phyloP scores from a whole-genome alignment of 2,113 vertebrate species.

The Salvator merianae region DNA sequence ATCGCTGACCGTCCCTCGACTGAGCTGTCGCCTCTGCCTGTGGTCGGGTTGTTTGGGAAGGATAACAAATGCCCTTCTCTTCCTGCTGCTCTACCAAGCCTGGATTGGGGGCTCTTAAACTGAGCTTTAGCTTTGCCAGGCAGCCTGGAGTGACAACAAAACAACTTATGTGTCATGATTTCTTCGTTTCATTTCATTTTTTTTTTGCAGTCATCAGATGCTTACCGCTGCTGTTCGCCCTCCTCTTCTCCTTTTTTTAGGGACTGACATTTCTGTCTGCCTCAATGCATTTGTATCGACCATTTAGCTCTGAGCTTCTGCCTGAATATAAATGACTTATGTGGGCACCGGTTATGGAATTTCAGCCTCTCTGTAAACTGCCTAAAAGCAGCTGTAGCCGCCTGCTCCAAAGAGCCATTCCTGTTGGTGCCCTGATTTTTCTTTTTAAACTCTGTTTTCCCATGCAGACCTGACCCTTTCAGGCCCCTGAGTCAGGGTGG shows the following conservation, averaged over 20 bases:
- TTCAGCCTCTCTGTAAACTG: not conserved
- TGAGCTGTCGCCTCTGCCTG: too few species aligned
- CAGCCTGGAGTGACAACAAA: accelerated
- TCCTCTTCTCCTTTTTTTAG: not conserved
- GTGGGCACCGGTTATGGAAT: not conserved
- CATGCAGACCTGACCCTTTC: not conserved
- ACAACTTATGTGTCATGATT: accelerated
- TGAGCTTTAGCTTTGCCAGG: accelerated
- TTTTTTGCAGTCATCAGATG: not conserved
- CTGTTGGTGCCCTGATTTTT: constrained; percentile 14
- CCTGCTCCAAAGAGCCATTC: not conserved
- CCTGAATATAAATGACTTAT: constrained; percentile 39
- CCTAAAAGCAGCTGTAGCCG: not conserved
- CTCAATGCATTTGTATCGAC: constrained; percentile 43
- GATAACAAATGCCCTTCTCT: not conserved
- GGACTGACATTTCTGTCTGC: constrained; percentile 33
- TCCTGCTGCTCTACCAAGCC: too few species aligned
- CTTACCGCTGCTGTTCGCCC: accelerated
- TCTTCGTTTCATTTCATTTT: not conserved
- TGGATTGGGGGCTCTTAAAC: accelerated
- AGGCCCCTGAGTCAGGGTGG: accelerated
- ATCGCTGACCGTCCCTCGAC: too few species aligned
- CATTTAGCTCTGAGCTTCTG: not conserved
- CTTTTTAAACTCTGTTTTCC: not conserved
- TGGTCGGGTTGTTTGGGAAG: not conserved